These are phyloP conservation scores for Onychomys torridus DNA, from an alignment of 2,797 vertebrate genomes.

Conservation along the genomic window DNA sequence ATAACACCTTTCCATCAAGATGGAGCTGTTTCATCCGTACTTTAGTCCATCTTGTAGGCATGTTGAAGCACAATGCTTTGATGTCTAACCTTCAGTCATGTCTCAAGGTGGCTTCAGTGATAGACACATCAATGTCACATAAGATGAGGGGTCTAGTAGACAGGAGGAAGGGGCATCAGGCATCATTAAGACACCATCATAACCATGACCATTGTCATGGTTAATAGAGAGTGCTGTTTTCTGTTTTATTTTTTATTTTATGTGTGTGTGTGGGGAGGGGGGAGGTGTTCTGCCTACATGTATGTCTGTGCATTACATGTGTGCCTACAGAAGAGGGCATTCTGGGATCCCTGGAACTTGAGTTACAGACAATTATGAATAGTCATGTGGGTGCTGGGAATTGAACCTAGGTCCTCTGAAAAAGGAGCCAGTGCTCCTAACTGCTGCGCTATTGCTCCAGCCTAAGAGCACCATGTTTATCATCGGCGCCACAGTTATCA, in stretches of 20 bases:
- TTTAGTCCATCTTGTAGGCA: not conserved
- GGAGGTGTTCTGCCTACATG: not conserved
- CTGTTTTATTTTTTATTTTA: not conserved
- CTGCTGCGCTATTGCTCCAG: not conserved
- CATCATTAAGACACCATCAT: accelerated
- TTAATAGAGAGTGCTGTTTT: no score
- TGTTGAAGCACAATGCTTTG: not conserved
- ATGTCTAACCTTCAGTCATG: not conserved
- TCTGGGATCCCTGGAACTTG: no score
- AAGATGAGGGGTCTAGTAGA: not conserved
- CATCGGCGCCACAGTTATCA: not conserved
- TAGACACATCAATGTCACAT: not conserved
- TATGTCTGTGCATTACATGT: not conserved
- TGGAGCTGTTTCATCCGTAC: not conserved
- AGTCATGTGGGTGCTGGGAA: not conserved
- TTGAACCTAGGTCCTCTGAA: not conserved
- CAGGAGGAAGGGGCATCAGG: not conserved
- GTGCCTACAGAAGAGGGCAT: not conserved
- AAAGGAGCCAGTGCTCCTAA: no score
- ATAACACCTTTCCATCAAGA: not conserved
- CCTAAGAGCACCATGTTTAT: not conserved
- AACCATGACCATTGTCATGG: accelerated
- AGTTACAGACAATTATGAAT: not conserved
- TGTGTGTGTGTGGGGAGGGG: not conserved
- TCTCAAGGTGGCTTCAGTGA: not conserved